phyloP scores from a whole-genome alignment of 2,888 invertebrate species.

The Andrena marginata region DNA sequence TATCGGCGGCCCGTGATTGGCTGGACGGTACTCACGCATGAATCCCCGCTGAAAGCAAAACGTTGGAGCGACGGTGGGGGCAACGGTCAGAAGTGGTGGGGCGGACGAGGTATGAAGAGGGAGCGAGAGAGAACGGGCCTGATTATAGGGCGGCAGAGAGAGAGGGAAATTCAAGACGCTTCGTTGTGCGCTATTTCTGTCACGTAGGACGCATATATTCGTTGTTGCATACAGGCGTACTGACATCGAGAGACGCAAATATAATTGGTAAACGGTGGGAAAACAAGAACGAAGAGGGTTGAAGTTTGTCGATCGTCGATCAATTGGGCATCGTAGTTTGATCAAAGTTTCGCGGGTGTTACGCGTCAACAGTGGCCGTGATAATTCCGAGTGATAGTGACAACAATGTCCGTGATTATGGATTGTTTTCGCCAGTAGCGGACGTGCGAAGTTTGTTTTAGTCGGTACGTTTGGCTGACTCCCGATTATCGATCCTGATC shows the following conservation, averaged over 20 bases:
- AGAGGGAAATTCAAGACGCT: constrained; percentile 64
- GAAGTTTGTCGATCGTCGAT: constrained; percentile 35
- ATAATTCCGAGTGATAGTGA: constrained; percentile 63
- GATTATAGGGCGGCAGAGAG: constrained; percentile 10
- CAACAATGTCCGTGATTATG: constrained; percentile 82
- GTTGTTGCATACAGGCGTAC: constrained; percentile 63
- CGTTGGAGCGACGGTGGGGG: not conserved
- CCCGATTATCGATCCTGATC: constrained; percentile 33
- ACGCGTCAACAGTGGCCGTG: constrained; percentile 60
- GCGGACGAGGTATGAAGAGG: constrained; percentile 38
- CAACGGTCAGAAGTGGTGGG: not conserved
- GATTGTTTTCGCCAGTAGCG: constrained; percentile 83
- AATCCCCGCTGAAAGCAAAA: constrained; percentile 11
- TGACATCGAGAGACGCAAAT: constrained; percentile 64
- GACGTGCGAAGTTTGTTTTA: constrained; percentile 55
- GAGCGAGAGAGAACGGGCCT: not conserved
- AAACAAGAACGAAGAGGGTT: constrained; percentile 32
- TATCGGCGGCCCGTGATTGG: constrained; percentile 39
- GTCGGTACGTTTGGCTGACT: constrained; percentile 54
- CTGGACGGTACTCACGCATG: constrained; percentile 19
- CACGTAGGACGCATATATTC: constrained; percentile 66
- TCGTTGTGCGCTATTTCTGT: constrained; percentile 76
- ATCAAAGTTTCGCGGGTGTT: constrained; percentile 28
- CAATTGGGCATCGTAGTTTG: not conserved
- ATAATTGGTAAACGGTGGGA: constrained; percentile 65